Base-by-base conservation (phyloP, 1,140 invertebrate genomes). In the Reticulitermes speratus region DNA sequence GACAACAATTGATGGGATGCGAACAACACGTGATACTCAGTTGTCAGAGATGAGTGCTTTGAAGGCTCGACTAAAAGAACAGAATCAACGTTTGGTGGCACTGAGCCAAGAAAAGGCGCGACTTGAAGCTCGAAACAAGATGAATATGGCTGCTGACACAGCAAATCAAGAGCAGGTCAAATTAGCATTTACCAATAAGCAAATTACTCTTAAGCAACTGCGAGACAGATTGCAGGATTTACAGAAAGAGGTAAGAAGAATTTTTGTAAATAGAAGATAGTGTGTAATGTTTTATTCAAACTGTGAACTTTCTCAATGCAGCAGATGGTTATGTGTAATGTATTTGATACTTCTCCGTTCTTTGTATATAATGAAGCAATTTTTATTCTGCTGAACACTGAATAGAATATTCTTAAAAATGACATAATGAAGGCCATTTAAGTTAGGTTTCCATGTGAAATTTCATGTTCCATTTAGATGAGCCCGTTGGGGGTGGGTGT, bases 1-100 rank as follows among this genome's bases (percentile, higher is more conserved):
- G 91, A 94, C 96, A 3, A 97, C 97, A 44, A 99, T 99, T 87
- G 98, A 99, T 92, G 96, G 96, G 9, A 99, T 99, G 98, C 92
- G 98, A 69, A 88, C 94, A 0, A 97, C 97, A 44, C 92, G 99
- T 59, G 99, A 99, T 90, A 92, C 95, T 1, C 97, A 97, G 88
- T 94, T 99, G 91, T 93, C 95, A 84, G 97, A 98, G 89, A 98
- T 99, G 94, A 94, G 96, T 23, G 94, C 95, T 82, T 92, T 99
- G 8, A 98, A 99, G 90, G 94, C 94, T 75, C 94, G 94, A 89
- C 92, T 97, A 2, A 96, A 97, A 88, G 97, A 97, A 89, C 94
- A 97, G 88, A 98, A 93, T 88, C 90, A 92, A 86, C 94, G 95
- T 89, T 92, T 98, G 86, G 91, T 98, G 19, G 92, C 94, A 3